These are phyloP conservation scores for Cyclargus thomasi DNA, from an alignment of 1,140 invertebrate genomes.

Conservation along the genomic window DNA sequence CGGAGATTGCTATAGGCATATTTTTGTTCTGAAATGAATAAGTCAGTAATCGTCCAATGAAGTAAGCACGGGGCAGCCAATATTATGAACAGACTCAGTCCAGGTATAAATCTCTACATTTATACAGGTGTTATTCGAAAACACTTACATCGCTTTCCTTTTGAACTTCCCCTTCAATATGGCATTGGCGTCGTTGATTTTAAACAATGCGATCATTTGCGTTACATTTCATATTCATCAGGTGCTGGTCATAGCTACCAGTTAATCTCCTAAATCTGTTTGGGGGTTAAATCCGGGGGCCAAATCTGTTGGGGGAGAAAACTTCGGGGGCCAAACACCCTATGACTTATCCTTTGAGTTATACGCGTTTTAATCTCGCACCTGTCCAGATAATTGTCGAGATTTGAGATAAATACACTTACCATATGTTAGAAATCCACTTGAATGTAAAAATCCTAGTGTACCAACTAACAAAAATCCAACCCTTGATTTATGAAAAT, in stretches of 20 bases:
- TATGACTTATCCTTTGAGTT: constrained; percentile 40
- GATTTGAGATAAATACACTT: neutral
- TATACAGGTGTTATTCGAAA: neutral
- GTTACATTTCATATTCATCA: constrained; percentile 36
- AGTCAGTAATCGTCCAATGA: too few species aligned
- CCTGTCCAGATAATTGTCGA: constrained; percentile 29
- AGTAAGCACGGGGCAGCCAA: too few species aligned
- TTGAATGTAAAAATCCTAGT: too few species aligned
- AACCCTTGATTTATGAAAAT: neutral
- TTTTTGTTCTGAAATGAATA: too few species aligned
- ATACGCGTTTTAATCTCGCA: constrained; percentile 40
- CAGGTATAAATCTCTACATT: too few species aligned
- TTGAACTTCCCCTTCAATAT: neutral
- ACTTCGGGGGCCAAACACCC: constrained; percentile 24
- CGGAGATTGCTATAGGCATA: too few species aligned
- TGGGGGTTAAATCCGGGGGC: constrained; percentile 30
- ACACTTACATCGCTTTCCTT: neutral
- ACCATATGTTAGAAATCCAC: neutral
- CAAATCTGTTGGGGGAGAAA: constrained; percentile 26
- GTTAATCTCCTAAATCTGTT: constrained; percentile 46
- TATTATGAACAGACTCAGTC: too few species aligned
- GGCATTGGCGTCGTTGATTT: constrained; percentile 22
- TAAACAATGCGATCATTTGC: constrained; percentile 33
- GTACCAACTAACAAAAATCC: neutral
- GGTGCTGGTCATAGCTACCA: constrained; percentile 35